Evolutionary conservation across 2,113 vertebrate species (phyloP).

Genomic region (Eolophus roseicapilla): DNA sequence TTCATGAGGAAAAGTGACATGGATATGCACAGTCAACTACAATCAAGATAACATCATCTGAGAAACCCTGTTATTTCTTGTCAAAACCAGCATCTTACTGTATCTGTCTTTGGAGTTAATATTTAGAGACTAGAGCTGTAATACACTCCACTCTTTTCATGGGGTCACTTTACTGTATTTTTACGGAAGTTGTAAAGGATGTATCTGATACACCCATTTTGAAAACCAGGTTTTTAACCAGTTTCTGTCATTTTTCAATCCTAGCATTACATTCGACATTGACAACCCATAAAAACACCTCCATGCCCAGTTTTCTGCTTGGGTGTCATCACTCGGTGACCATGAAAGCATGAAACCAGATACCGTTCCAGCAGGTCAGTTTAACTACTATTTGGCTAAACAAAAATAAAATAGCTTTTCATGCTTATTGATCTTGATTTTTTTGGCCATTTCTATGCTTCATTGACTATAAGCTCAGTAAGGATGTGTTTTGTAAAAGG

Average conservation of each 20-base stretch:
- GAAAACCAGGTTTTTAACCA: neutral
- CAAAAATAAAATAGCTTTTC: slow-evolving; percentile 70
- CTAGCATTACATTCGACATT: neutral
- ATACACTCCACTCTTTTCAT: neutral
- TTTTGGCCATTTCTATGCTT: slow-evolving; percentile 62
- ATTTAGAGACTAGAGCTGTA: neutral
- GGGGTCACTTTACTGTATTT: neutral
- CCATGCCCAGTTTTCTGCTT: slow-evolving; percentile 48
- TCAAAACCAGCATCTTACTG: neutral
- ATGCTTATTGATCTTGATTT: slow-evolving; percentile 66
- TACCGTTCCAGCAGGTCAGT: slow-evolving; percentile 23
- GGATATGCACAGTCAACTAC: neutral
- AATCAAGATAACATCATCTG: neutral
- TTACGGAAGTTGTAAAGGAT: neutral
- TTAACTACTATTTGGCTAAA: slow-evolving; percentile 59
- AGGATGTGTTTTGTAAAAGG: slow-evolving; percentile 63
- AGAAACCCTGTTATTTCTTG: neutral
- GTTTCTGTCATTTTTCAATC: neutral
- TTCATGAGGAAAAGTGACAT: neutral
- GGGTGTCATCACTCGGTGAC: slow-evolving; percentile 54
- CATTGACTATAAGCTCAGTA: slow-evolving; percentile 42
- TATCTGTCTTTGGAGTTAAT: neutral
- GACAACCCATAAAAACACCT: slow-evolving; percentile 28
- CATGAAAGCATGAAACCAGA: slow-evolving; percentile 57
- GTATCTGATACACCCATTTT: neutral